Base-by-base conservation (phyloP, 2,797 vertebrate genomes). In the Sebastes glaucus region DNA sequence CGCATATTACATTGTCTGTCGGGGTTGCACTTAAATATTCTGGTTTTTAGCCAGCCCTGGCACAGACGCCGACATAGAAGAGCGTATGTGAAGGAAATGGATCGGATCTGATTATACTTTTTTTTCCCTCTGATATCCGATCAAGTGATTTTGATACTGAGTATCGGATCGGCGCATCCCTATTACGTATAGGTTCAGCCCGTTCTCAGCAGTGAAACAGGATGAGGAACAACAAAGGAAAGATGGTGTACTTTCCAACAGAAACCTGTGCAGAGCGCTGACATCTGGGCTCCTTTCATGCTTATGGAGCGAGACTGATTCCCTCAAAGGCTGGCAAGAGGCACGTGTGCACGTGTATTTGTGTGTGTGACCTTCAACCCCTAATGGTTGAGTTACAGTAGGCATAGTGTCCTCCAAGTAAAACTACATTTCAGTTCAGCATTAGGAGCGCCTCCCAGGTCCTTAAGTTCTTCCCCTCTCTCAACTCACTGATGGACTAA, bases 211-310 rank as follows among this genome's bases (percentile, higher is more conserved):
- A 53, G 57, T 85, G 85, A 90, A 80, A 78, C 30, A 74, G 55
- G 78, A 87, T 22, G 71, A 86, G 71, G 72, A 83, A 25, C 74
- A 73, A 87, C 76, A 87, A 80, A 79, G 57, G 56, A 77, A 68
- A 85, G 86, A 87, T 60, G 32, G 72, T 78, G 74, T 72, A 71
- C 74, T 81, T 88, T 84, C 83, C 70, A 86, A 75, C 78, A 82
- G 82, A 85, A 73, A 85, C 69, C 32, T 71, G 68, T 72, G 64
- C 73, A 67, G 81, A 86, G 84, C 57, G 59, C 84, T 92, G 92
- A 92, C 93, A 93, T 95, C 90, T 95, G 94, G 89, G 83, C 88
- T 88, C 91, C 77, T 92, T 95, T 95, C 87, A 91, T 93, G 92
- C 86, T 93, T 90, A 88, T 28, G 56, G 75, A 90, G 90, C 80